Evolutionary conservation across 2,113 vertebrate genomes (phyloP).

Genomic region (Petroica traversi): DNA sequence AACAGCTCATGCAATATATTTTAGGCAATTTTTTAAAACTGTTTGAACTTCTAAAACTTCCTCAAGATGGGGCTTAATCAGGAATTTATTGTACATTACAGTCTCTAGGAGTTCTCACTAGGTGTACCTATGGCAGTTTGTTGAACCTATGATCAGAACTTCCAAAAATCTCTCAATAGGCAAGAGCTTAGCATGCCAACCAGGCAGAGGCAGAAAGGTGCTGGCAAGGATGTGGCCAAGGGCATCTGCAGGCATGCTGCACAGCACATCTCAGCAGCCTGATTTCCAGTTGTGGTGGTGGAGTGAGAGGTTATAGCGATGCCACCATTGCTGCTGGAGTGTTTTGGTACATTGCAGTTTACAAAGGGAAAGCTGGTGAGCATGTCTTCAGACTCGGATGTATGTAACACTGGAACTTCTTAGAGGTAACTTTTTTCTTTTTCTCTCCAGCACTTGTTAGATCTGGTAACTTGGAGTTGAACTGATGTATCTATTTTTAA

Average conservation of each 20-base stretch:
- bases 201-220: neutral
- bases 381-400: neutral
- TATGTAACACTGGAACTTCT: neutral
- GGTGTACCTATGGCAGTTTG: neutral
- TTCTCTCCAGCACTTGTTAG: neutral
- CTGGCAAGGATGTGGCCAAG: neutral
- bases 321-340: neutral
- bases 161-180: neutral
- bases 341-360: neutral
- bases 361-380: neutral
- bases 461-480: neutral
- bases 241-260: neutral
- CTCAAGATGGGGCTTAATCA: neutral
- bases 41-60: neutral
- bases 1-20: neutral
- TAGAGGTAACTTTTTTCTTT: neutral
- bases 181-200: neutral
- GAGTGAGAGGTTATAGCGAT: neutral
- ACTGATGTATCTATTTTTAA: neutral
- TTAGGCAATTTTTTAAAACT: neutral
- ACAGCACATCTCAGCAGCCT: neutral
- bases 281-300: neutral
- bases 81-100: neutral
- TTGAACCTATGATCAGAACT: neutral
- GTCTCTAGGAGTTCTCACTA: neutral